Base-by-base conservation (phyloP, 2,797 vertebrate species). In the Trachops cirrhosus region DNA sequence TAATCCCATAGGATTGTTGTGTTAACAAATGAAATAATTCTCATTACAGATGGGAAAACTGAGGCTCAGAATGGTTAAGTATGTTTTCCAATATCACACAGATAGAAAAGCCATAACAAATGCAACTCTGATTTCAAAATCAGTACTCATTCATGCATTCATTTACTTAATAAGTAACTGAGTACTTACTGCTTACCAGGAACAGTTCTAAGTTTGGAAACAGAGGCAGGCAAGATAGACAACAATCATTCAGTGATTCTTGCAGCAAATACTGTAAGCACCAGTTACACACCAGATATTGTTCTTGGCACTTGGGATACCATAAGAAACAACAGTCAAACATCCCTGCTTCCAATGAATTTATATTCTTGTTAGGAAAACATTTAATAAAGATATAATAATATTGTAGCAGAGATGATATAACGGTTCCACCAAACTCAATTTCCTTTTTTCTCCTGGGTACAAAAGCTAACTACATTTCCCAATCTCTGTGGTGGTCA, bases 261-360 rank as follows among this genome's bases (percentile, higher is more conserved):
- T 86, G 34, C 41, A 64, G 50, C 50, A 93, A 92, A 77, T 89
- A 50, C 29, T 77, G 46, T 52, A 14, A 79, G 21, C 22, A 50
- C 24, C 57, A 92, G 14, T 67, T 78, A 68, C 15, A 68, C 8
- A 16, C 5, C 29, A 68, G n/a, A 94, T 29, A 75, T 57, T 92
- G 32, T 71, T 93, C 44, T 89, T 91, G 32, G 32, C 10, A 67
- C 7, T 70, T 73, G n/a, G 22, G n/a, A 88, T 44, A 71, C 18
- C 46, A 86, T 39, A 4, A 14, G 19, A 83, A 89, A 67, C 50
- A 96, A 89, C 94, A 86, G 34, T 62, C 71, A 86, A 71, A 94
- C 9, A 89, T 74, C 73, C 10, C 59, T 62, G 19, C 37, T 37
- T 89, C 37, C 15, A 41, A 57, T 9, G 14, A 82, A 91, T 9